These are phyloP conservation scores for Dolomedes plantarius DNA, from an alignment of 2,888 invertebrate species.

Conservation along the genomic window DNA sequence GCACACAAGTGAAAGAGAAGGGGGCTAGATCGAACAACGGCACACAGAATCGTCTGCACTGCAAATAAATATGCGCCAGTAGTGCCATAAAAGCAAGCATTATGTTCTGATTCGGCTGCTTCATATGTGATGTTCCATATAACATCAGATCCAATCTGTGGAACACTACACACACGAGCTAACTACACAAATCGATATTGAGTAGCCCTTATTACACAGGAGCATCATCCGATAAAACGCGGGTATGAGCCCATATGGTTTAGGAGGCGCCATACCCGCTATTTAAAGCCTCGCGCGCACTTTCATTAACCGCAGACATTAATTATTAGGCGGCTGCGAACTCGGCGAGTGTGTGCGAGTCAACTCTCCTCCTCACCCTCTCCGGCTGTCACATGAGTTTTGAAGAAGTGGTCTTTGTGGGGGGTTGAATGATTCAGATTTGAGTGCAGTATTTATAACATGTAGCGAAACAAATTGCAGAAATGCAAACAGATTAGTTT, in stretches of 20 bases:
- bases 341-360: constrained; percentile 17
- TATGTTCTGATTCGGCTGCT: not conserved
- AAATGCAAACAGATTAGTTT: not conserved
- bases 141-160: not conserved
- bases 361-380: constrained; percentile 1
- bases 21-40: not conserved
- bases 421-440: not conserved
- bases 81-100: not conserved
- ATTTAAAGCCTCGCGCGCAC: constrained; percentile 20
- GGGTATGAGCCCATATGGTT: constrained; percentile 14
- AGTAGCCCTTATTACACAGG: constrained; percentile 4
- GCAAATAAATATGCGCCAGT: not conserved
- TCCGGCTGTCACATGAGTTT: not conserved
- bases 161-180: not conserved
- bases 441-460: not conserved
- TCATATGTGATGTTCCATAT: not conserved
- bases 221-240: not conserved
- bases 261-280: constrained; percentile 6
- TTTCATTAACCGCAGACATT: constrained; percentile 58
- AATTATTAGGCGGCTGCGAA: constrained; percentile 39
- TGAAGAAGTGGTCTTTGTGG: constrained; percentile 14
- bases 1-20: not conserved
- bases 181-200: not conserved
- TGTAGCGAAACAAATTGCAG: not conserved
- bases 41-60: not conserved